phyloP scores from a whole-genome alignment of 2,888 invertebrate species.

The Matsumyia berberina region DNA sequence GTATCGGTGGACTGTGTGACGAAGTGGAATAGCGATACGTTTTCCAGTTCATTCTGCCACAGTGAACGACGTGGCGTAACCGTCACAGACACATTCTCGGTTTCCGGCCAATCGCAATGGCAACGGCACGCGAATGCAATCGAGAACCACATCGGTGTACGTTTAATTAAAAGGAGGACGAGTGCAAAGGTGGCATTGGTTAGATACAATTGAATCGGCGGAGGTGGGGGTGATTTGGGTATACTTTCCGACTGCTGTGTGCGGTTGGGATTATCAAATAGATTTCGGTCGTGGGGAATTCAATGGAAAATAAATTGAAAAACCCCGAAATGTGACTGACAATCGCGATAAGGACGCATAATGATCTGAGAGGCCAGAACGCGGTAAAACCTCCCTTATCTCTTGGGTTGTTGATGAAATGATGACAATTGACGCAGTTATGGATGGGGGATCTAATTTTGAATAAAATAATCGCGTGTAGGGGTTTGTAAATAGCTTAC shows the following conservation, averaged over 20 bases:
- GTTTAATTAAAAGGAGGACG: conserved; percentile 67
- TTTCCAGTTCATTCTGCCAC: conserved; percentile 75
- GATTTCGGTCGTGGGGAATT: conserved; percentile 16
- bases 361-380: conserved; percentile 17
- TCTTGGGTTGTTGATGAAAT: conserved; percentile 21
- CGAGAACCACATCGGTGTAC: conserved; percentile 66
- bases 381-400: conserved; percentile 27
- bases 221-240: conserved; percentile 24
- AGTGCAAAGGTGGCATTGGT: conserved; percentile 74
- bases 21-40: conserved; percentile 74
- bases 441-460: conserved; percentile 35
- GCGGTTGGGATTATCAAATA: conserved; percentile 21
- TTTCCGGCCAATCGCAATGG: conserved; percentile 82
- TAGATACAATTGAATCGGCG: conserved; percentile 47
- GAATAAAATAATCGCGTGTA: conserved; percentile 28
- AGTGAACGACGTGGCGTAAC: conserved; percentile 75
- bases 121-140: conserved; percentile 76
- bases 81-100: conserved; percentile 75
- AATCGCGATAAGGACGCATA: conserved; percentile 55
- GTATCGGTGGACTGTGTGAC: conserved; percentile 52
- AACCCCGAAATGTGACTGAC: conserved; percentile 33
- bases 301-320: conserved; percentile 63
- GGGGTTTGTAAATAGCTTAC: neutral
- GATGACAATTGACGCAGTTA: conserved; percentile 38
- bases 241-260: neutral